phyloP scores from a whole-genome alignment of 2,888 invertebrate genomes.

The Cybosia mesomella region DNA sequence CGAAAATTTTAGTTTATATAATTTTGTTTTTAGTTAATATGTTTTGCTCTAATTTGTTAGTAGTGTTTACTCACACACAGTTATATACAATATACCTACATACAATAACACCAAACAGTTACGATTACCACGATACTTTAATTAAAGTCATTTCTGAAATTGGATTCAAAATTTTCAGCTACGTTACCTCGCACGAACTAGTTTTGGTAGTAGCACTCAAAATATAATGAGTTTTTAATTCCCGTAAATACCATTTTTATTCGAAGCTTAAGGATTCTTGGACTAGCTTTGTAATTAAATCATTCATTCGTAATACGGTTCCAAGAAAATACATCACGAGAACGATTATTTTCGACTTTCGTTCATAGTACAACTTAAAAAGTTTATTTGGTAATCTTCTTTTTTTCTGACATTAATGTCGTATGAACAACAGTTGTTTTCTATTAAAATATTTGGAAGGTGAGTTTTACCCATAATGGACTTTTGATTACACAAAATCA shows the following conservation, averaged over 20 bases:
- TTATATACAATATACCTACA: too few relatives aligned
- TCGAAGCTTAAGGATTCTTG: constrained; percentile 49
- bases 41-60: too few relatives aligned
- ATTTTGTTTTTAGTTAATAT: too few relatives aligned
- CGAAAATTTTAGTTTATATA: too few relatives aligned
- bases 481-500: constrained; percentile 4
- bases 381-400: not conserved
- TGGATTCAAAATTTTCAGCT: constrained; percentile 50
- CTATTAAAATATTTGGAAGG: not conserved
- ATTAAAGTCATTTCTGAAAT: constrained; percentile 50
- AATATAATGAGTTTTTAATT: constrained; percentile 47
- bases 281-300: constrained; percentile 52
- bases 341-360: constrained; percentile 41
- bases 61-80: too few relatives aligned
- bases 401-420: constrained; percentile 4
- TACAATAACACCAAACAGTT: too few relatives aligned
- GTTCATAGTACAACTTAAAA: not conserved
- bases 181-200: constrained; percentile 45
- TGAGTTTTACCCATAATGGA: not conserved
- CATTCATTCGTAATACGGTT: constrained; percentile 47
- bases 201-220: constrained; percentile 51
- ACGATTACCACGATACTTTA: constrained; percentile 12
- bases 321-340: constrained; percentile 37
- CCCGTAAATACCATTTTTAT: constrained; percentile 54
- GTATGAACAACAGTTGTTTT: not conserved